phyloP scores from a whole-genome alignment of 2,113 vertebrate species.

The Mustelus asterias region DNA sequence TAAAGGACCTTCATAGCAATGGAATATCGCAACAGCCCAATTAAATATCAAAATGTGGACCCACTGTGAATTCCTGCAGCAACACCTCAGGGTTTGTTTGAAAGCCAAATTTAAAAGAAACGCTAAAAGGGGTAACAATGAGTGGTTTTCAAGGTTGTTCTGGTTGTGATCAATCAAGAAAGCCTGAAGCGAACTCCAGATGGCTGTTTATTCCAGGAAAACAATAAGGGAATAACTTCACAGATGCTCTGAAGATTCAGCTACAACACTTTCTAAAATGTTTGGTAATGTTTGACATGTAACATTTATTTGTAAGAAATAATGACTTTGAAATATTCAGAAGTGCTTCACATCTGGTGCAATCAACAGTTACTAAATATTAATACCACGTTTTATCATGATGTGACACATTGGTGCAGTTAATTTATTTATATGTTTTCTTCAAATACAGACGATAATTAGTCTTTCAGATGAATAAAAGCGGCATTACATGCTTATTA shows the following conservation, averaged over 20 bases:
- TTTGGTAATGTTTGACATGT: neutral
- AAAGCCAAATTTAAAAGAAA: neutral
- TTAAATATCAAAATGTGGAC: neutral
- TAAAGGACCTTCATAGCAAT: neutral
- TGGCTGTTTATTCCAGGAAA: neutral
- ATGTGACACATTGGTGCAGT: neutral
- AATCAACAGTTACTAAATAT: neutral
- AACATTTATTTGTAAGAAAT: neutral
- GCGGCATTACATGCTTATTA: neutral
- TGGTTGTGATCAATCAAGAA: constrained; percentile 3
- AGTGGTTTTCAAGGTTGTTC: neutral
- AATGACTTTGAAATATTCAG: neutral
- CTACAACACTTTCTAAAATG: neutral
- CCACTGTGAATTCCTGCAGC: neutral
- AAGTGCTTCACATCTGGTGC: neutral
- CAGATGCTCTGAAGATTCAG: neutral
- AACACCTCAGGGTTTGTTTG: neutral
- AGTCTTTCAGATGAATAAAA: neutral
- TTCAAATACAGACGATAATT: neutral
- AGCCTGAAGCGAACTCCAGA: neutral
- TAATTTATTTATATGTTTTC: neutral
- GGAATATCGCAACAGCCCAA: neutral
- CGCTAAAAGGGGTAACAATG: neutral
- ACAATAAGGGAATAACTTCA: neutral
- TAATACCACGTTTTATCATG: neutral